Conservation (phyloP, 2,797 vertebrate genomes). For the Anabas testudineus region DNA sequence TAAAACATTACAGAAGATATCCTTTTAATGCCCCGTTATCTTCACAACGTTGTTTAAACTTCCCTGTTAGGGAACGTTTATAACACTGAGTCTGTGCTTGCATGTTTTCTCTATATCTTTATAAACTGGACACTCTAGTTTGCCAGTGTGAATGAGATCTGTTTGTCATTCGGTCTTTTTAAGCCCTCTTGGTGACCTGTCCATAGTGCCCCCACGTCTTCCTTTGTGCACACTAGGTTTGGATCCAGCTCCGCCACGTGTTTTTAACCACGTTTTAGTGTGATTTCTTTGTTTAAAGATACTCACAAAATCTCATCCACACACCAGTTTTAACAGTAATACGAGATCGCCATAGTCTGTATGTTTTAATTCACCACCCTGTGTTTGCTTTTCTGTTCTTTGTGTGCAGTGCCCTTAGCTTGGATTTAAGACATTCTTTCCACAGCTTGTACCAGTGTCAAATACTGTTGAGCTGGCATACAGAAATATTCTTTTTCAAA, state of each 20-base stretch:
- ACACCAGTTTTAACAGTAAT: constrained; percentile 30
- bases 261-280: not conserved
- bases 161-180: constrained; percentile 4
- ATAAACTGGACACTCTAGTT: not conserved
- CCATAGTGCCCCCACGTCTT: not conserved
- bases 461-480: constrained; percentile 43
- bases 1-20: too few species aligned
- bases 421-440: constrained; percentile 60
- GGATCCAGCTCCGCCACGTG: not conserved
- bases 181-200: not conserved
- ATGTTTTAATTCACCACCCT: constrained; percentile 57
- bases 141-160: not conserved
- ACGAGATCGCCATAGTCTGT: constrained; percentile 12
- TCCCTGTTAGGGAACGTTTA: too few species aligned
- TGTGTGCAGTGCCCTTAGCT: constrained; percentile 42
- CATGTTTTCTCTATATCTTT: not conserved
- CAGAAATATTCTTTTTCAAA: constrained; percentile 48
- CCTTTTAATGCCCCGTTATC: too few species aligned
- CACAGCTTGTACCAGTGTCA: constrained; percentile 55
- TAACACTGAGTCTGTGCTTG: not conserved
- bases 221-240: constrained; percentile 10
- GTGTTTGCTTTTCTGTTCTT: constrained; percentile 61
- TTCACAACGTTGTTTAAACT: too few species aligned
- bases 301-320: not conserved
- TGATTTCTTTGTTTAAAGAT: not conserved